These are phyloP conservation scores for Siphlonurus alternatus DNA, from an alignment of 2,888 invertebrate genomes.

Conservation along the genomic window DNA sequence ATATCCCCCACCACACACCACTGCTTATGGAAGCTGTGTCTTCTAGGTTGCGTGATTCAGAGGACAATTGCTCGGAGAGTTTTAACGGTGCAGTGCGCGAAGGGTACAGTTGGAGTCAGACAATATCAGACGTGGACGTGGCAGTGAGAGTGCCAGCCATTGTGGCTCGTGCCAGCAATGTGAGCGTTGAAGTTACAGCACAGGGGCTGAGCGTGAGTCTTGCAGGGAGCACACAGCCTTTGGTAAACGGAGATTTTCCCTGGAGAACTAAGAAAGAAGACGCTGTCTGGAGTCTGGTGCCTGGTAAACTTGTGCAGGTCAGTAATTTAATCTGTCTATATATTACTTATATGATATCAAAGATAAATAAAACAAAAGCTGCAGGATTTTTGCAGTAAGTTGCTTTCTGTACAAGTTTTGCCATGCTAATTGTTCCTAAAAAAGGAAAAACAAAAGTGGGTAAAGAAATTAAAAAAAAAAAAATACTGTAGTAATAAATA, in stretches of 20 bases:
- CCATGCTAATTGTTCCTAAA: no score
- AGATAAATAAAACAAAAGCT: no score
- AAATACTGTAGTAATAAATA: no score
- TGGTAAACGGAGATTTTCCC: slow-evolving; percentile 47
- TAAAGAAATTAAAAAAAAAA: no score
- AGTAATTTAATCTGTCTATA: slow-evolving; percentile 23
- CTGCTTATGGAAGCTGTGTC: no score
- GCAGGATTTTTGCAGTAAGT: no score
- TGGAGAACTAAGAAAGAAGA: slow-evolving; percentile 52
- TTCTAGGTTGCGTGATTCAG: no score
- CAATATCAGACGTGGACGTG: slow-evolving; percentile 49
- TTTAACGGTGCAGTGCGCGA: slow-evolving; percentile 69
- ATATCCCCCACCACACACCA: no score
- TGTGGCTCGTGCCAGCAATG: slow-evolving; percentile 44
- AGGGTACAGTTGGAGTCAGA: slow-evolving; percentile 73
- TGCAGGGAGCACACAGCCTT: slow-evolving; percentile 12
- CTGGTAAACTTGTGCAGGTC: slow-evolving; percentile 42
- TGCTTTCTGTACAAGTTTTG: no score
- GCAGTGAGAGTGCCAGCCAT: slow-evolving; percentile 30
- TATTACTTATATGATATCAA: neutral
- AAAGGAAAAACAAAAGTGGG: no score
- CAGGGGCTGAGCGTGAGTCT: slow-evolving; percentile 22
- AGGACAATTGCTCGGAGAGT: slow-evolving; percentile 29
- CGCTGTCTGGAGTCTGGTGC: slow-evolving; percentile 56
- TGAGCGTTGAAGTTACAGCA: slow-evolving; percentile 42